Evolutionary conservation across 1,140 invertebrate genomes (phyloP).

Genomic region (Berghia stephanieae): DNA sequence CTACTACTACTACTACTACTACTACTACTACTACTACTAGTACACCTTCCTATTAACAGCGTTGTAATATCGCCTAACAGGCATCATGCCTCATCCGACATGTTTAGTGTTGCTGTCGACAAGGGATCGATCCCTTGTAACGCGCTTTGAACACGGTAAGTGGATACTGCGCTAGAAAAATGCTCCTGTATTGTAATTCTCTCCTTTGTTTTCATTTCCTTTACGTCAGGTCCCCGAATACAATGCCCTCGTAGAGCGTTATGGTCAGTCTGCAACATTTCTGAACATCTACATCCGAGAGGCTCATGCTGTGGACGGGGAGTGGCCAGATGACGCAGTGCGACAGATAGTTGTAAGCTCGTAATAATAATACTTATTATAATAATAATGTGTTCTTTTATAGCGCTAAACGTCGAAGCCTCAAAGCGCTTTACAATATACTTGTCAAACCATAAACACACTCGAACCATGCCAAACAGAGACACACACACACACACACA

Average conservation of each 20-base stretch:
- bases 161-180: too few relatives aligned
- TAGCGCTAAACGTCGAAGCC: too few relatives aligned
- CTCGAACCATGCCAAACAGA: not conserved
- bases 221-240: not conserved
- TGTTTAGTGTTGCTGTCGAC: too few relatives aligned
- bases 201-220: not conserved
- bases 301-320: constrained; percentile 1
- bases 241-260: not conserved
- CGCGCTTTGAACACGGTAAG: too few relatives aligned
- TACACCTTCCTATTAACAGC: not conserved
- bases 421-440: too few relatives aligned
- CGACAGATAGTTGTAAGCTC: too few relatives aligned
- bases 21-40: not conserved
- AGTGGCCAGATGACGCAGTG: constrained; percentile 10
- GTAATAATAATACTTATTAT: not conserved
- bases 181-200: not conserved
- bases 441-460: too few relatives aligned
- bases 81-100: too few relatives aligned
- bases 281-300: constrained; percentile 10
- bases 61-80: not conserved
- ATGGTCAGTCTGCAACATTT: not conserved
- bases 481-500: not conserved
- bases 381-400: not conserved
- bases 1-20: not conserved
- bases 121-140: too few relatives aligned